phyloP scores from a whole-genome alignment of 2,797 vertebrate genomes.

The Lacerta viridis region DNA sequence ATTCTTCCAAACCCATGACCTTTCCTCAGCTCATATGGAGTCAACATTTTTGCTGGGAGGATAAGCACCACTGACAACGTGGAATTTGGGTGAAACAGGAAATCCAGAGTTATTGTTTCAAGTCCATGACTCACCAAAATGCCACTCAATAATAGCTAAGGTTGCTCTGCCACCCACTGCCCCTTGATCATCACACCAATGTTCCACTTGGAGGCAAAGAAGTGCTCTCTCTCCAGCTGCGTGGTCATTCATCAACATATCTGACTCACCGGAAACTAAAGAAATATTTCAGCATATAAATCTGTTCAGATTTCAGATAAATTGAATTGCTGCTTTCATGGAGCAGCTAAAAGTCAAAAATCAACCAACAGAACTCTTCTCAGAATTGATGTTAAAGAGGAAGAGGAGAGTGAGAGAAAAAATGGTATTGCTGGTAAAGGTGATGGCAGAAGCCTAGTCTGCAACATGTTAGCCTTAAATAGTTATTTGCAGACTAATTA shows the following conservation, averaged over 20 bases:
- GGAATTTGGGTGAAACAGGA: neutral
- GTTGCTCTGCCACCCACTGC: neutral
- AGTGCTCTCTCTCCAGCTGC: neutral
- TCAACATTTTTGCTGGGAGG: neutral
- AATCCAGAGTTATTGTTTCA: constrained; percentile 31
- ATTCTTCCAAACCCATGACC: constrained; percentile 11
- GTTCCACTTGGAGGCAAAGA: neutral
- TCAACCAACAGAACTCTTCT: neutral
- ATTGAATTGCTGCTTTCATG: neutral
- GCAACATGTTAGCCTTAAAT: neutral
- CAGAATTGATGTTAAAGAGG: neutral
- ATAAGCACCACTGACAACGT: neutral
- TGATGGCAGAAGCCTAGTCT: neutral
- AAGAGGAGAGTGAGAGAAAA: no score
- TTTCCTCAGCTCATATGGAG: neutral
- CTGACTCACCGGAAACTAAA: neutral
- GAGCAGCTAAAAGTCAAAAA: neutral
- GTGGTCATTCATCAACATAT: constrained; percentile 3
- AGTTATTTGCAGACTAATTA: neutral
- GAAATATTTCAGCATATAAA: neutral
- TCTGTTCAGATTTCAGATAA: neutral
- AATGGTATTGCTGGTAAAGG: neutral
- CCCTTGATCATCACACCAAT: neutral
- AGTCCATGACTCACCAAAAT: constrained; percentile 31
- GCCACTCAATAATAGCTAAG: neutral